phyloP scores from a whole-genome alignment of 1,140 invertebrate genomes.

The Trichogramma pretiosum region DNA sequence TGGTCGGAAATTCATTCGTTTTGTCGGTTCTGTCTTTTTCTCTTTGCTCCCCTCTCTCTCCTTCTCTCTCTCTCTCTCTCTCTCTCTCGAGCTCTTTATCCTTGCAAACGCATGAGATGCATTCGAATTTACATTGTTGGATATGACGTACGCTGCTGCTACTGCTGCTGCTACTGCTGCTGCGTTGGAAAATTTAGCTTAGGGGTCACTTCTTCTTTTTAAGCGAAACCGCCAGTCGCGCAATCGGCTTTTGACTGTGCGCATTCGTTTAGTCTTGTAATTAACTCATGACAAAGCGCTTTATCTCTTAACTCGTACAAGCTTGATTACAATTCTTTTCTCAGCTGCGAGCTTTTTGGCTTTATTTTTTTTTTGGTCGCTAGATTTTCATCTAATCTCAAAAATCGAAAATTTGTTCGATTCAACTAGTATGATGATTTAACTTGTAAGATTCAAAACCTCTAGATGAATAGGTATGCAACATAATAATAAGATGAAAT shows the following conservation, averaged over 20 bases:
- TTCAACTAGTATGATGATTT: too few species aligned
- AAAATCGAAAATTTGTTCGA: too few species aligned
- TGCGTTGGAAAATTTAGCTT: neutral
- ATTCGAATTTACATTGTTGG: slow-evolving; percentile 9
- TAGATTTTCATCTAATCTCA: too few species aligned
- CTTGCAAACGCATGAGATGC: too few species aligned
- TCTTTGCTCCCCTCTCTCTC: neutral
- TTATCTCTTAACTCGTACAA: too few species aligned
- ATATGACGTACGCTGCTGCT: neutral
- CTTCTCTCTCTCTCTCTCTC: neutral
- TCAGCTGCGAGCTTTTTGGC: too few species aligned
- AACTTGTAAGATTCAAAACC: too few species aligned
- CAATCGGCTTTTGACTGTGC: neutral
- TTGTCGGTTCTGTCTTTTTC: too few species aligned
- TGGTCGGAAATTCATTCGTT: slow-evolving; percentile 11
- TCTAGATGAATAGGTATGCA: too few species aligned
- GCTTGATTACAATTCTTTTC: too few species aligned
- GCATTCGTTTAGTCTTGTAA: neutral
- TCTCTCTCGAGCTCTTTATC: neutral
- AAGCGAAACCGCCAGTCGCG: neutral
- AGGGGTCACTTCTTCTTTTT: neutral
- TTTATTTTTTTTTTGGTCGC: too few species aligned
- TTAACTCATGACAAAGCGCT: neutral
- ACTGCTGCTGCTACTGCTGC: neutral
- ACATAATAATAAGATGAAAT: too few species aligned